These are phyloP conservation scores for Meloidogyne chitwoodi DNA, from an alignment of 1,140 invertebrate species.

Conservation along the genomic window DNA sequence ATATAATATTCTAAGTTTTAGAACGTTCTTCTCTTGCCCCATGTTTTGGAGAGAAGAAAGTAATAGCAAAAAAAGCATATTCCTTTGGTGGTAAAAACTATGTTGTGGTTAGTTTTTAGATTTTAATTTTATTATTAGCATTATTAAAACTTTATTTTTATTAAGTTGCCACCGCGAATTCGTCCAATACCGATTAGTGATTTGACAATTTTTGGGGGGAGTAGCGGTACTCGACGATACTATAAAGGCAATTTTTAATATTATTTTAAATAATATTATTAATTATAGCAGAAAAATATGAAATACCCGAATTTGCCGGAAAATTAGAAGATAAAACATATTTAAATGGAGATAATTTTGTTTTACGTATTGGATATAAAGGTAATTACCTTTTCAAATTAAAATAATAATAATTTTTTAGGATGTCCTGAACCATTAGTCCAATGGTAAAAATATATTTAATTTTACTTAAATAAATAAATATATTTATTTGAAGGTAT, in stretches of 20 bases:
- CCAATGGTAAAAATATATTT: conserved; percentile 23
- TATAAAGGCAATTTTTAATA: neutral
- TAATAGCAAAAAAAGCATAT: neutral
- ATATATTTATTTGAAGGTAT: conserved; percentile 28
- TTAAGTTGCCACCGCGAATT: neutral
- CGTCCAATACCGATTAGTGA: conserved; percentile 9
- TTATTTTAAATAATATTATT: neutral
- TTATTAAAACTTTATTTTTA: neutral
- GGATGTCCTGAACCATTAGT: conserved; percentile 38
- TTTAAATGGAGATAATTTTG: conserved; percentile 27
- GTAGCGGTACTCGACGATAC: conserved; percentile 1
- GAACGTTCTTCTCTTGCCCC: neutral
- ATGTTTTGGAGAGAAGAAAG: neutral
- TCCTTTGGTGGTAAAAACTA: neutral
- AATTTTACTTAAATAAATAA: neutral
- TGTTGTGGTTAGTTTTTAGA: neutral
- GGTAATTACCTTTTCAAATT: no score
- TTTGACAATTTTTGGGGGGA: conserved; percentile 12
- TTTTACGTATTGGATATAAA: conserved; percentile 27
- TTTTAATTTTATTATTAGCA: neutral
- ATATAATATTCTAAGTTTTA: neutral
- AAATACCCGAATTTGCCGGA: conserved; percentile 32
- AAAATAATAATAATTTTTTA: no score
- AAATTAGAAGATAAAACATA: conserved; percentile 35
- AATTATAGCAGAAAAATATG: conserved; percentile 16